Evolutionary conservation across 2,797 vertebrate genomes (phyloP).

Genomic region (Lates japonicus): DNA sequence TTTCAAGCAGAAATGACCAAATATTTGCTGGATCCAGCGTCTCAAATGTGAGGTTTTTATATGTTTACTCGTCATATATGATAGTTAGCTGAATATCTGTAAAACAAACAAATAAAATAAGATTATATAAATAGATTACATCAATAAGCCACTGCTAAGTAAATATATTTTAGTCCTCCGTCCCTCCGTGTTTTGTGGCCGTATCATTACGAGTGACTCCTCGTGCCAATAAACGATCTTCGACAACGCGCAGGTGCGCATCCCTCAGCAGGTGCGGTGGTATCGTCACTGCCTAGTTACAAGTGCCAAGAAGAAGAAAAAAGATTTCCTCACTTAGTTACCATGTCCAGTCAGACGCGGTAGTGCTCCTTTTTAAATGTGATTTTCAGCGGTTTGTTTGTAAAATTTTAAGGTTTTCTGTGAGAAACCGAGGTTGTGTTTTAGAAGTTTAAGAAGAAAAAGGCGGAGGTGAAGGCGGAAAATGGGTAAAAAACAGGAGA

Average conservation of each 20-base stretch:
- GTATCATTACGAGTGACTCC: slow-evolving; percentile 9
- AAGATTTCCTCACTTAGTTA: slow-evolving; percentile 64
- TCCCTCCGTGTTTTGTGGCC: neutral
- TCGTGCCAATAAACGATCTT: neutral
- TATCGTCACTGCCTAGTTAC: slow-evolving; percentile 73
- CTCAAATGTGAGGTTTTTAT: too few species aligned
- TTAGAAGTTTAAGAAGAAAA: neutral
- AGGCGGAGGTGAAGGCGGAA: slow-evolving; percentile 11
- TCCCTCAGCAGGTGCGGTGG: slow-evolving; percentile 72
- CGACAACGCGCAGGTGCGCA: slow-evolving; percentile 59
- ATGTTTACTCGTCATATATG: too few species aligned
- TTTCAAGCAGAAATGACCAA: too few species aligned
- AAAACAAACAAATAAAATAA: too few species aligned
- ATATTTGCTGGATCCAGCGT: too few species aligned
- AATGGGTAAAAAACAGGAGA: slow-evolving; percentile 80
- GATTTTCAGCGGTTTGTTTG: neutral
- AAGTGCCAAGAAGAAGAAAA: slow-evolving; percentile 53
- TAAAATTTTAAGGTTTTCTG: neutral
- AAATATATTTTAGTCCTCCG: neutral
- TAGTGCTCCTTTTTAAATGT: neutral
- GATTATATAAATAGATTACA: too few species aligned
- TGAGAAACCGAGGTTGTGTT: neutral
- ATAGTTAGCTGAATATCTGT: too few species aligned
- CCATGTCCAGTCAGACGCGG: neutral
- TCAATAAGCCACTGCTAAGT: neutral